Base-by-base conservation (phyloP, 2,113 vertebrate genomes). In the Protomyctophum bolini region DNA sequence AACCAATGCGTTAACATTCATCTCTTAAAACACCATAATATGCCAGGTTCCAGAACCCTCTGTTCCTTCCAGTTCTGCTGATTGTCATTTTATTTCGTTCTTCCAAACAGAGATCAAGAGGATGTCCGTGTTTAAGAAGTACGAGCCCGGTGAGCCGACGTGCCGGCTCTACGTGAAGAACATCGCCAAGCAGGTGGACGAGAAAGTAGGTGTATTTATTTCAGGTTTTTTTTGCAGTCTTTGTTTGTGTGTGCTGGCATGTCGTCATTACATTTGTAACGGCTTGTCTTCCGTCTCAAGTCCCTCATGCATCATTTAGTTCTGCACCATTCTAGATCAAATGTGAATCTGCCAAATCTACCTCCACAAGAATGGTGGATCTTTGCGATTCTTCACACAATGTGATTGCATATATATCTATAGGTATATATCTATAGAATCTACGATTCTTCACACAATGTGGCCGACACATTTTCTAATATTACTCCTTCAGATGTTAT, bases 121-220 rank as follows among this genome's bases (percentile, higher is more conserved):
- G 76, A 94, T 95, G 81, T 96, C 97, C 29, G 95, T 99, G 81
- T 99, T 96, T 91, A 98, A 96, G 92, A 97, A 94, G 75, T 99
- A 99, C 57, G 95, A 97, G 59, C 90, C 96, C 0, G 98, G 98
- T 46, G 97, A 99, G 86, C 95, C 97, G 10, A 99, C 97, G 45
- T 98, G 97, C 92, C 94, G 97, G 76, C 95, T 99, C 81, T 99
- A 99, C 68, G 96, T 98, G 88, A 99, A 99, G 92, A 98, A 98
- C 90, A 94, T 99, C 68, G 93, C 96, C 64, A 99, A 96, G 85
- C 96, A 97, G 88, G 96, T 96, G 85, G 95, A 97, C 68, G 97
- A 99, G 92, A 98, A 97, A 90, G 97, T 98, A 89, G 62, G 91
- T 88, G 52, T 9, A 11, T 67, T 50, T 56, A 45, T 54, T 75